Base-by-base conservation (phyloP, 2,888 invertebrate species). In the Palloptera scutellata region DNA sequence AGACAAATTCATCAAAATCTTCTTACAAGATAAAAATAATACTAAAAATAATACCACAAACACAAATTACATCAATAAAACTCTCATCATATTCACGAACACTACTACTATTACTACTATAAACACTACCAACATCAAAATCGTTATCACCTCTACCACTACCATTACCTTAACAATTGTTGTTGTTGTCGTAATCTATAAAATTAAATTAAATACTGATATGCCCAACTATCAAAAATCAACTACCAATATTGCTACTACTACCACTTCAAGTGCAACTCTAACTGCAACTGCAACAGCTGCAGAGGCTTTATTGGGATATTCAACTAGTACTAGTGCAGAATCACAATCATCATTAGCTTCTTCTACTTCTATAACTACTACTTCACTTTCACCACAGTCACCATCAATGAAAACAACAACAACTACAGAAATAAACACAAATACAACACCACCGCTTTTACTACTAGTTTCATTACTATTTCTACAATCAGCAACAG, bases 31-130 rank as follows among this genome's bases (percentile, higher is more conserved):
- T 59, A 73, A 58, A 66, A 72, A 69, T 59, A 67, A 59, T 48
- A 58, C 67, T 65, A 73, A 70, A 69, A 72, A 68, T 64, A 71
- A 62, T 64, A 64, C 67, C 70, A 72, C 71, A 65, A 73, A 70
- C 70, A 73, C 69, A 70, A 67, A 42, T 55, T 67, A 54, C 48
- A 72, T 61, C 70, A 69, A 55, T 66, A 69, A 70, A 66, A 67
- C 69, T 66, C 64, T 68, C 72, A 76, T 73, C 72, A 75, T 69
- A 68, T 70, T 72, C 59, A 74, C 72, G 64, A 71, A 66, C 45
- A 67, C 58, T 53, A 70, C 45, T 42, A 61, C 62, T 61, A 67
- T 61, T 55, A 63, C 58, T 58, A 62, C 58, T 45, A 64, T 66
- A 53, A 71, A 60, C 51, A 70, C 61, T 55, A 69, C 66, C 66